Evolutionary conservation across 2,888 invertebrate genomes (phyloP).

Genomic region (Drosophila pseudotalamancana): DNA sequence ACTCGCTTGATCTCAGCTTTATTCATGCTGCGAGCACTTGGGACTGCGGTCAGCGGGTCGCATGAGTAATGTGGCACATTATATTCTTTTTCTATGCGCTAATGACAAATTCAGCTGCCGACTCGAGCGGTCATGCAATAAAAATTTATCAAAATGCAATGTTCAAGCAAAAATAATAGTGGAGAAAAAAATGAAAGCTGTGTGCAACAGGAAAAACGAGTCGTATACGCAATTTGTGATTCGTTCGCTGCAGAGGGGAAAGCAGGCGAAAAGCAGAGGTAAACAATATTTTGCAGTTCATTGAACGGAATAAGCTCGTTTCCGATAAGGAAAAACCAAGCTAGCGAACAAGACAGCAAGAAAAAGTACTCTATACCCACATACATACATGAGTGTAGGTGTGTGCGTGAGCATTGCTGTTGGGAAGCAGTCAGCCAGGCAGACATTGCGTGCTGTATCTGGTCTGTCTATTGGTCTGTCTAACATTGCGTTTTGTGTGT

Average conservation of each 20-base stretch:
- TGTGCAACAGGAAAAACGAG: slow-evolving; percentile 37
- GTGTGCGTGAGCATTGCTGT: slow-evolving; percentile 10
- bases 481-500: slow-evolving; percentile 56
- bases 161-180: slow-evolving; percentile 8
- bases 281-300: slow-evolving; percentile 83
- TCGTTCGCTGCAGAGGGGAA: background rate
- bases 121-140: slow-evolving; percentile 24
- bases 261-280: slow-evolving; percentile 73
- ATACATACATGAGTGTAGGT: background rate
- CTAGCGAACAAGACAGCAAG: slow-evolving; percentile 37
- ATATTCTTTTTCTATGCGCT: slow-evolving; percentile 9
- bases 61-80: slow-evolving; percentile 21
- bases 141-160: slow-evolving; percentile 49
- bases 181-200: slow-evolving; percentile 4
- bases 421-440: slow-evolving; percentile 17
- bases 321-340: slow-evolving; percentile 76
- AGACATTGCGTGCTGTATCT: slow-evolving; percentile 51
- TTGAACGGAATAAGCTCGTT: slow-evolving; percentile 83
- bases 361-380: slow-evolving; percentile 35
- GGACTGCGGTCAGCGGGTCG: background rate
- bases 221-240: slow-evolving; percentile 51
- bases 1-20: background rate
- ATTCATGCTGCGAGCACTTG: slow-evolving; percentile 7
- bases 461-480: slow-evolving; percentile 57
- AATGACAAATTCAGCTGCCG: slow-evolving; percentile 45